Evolutionary conservation across 2,113 vertebrate genomes (phyloP), one percentile per base, ranked within the genome.

Genomic region (Anas platyrhynchos): DNA sequence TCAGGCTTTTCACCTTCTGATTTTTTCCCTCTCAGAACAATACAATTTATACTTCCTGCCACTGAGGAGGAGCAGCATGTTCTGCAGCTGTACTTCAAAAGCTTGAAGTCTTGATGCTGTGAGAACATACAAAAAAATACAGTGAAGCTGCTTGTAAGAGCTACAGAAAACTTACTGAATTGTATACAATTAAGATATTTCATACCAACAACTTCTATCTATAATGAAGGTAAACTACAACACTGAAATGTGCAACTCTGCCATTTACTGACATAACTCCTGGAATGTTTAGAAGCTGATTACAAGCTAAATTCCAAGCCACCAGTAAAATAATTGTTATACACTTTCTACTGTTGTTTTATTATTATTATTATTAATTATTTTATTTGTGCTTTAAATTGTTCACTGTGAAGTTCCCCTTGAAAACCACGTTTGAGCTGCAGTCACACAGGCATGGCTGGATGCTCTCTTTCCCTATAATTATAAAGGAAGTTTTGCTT

Each of bases 401-500:
- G 43, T 68, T 67, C 4, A 2, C 46, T 59, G 6, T 21, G 36
- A 61, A n/a, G 20, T 71, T 83, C 16, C 8, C 55, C 32, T 68
- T 69, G n/a, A 32, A 41, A 36, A 1, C 67, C 68, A 16, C 0
- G 1, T 27, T 6, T 1, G 1, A 56, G 46, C 43, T 16, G 7
- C 68, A 58, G 11, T 32, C 44, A 12, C 5, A 9, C 2, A 48
- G 16, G 38, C 43, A 46, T 38, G 67, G 69, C 73, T 86, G 7
- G 3, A 4, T 91, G 58, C 44, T 84, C 69, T 54, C 36, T 87
- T 73, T 62, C 9, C 14, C 26, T 62, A 0, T 32, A 52, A n/a
- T 38, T 54, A 14, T 75, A 59, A 72, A 12, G 4, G 25, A 82
- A 65, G 43, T 31, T 76, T 48, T 2, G 18, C 48, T 8, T 29